Evolutionary conservation across 1,140 invertebrate species (phyloP).

Genomic region (Campoletis sonorensis): DNA sequence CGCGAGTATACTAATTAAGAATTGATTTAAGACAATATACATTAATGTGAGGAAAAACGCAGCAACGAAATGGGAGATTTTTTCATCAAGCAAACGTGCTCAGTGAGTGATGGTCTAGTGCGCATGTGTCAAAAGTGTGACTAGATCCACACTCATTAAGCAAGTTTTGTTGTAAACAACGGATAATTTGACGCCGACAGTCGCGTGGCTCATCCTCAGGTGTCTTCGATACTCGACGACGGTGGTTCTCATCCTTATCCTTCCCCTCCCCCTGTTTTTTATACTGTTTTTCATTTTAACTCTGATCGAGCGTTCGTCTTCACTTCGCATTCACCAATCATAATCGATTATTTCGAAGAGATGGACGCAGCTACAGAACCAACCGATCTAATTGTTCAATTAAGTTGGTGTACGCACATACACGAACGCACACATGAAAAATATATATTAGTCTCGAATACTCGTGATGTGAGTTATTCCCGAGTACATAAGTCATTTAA

Average conservation of each 20-base stretch:
- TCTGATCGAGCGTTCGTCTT: conserved; percentile 9
- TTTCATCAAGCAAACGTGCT: conserved; percentile 65
- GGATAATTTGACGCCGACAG: not conserved
- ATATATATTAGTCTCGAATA: too few species aligned
- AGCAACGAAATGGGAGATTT: conserved; percentile 3
- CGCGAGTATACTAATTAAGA: not conserved
- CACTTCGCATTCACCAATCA: conserved; percentile 12
- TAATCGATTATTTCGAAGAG: conserved; percentile 26
- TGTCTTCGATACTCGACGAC: conserved; percentile 4
- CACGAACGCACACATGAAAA: not conserved
- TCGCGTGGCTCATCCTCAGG: conserved; percentile 30
- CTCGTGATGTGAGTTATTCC: not conserved
- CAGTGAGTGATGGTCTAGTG: conserved; percentile 85
- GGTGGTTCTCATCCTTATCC: conserved; percentile 22
- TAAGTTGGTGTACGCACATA: not conserved
- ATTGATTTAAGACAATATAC: not conserved
- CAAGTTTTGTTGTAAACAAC: conserved; percentile 65
- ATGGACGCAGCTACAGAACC: conserved; percentile 10
- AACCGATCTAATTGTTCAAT: conserved; percentile 39
- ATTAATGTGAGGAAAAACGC: conserved; percentile 2
- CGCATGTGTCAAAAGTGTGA: conserved; percentile 82
- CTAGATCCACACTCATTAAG: conserved; percentile 94
- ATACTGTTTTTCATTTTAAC: too few species aligned
- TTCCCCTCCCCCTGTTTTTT: not conserved
- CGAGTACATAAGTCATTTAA: not conserved